phyloP scores from a whole-genome alignment of 2,113 vertebrate species.

The Vulpes lagopus region DNA sequence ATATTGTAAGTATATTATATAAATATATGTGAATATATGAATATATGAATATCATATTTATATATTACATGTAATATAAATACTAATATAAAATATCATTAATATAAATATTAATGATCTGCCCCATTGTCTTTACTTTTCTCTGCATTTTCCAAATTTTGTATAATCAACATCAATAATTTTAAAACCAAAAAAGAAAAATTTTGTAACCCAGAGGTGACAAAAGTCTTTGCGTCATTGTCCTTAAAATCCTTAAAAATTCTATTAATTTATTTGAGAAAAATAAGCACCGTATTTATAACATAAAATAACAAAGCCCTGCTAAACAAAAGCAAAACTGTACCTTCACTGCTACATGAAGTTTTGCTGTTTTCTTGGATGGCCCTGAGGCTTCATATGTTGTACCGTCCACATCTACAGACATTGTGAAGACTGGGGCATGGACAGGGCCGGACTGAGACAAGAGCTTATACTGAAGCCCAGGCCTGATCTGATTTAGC shows the following conservation, averaged over 20 bases:
- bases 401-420: constrained; percentile 97
- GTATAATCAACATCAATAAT: background rate
- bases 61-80: too few relatives aligned
- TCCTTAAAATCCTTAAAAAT: constrained; percentile 44
- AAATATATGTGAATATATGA: too few relatives aligned
- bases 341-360: constrained; percentile 99
- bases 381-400: constrained; percentile 98
- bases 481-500: constrained; percentile 98
- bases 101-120: constrained; percentile 46
- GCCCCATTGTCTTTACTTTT: constrained; percentile 35
- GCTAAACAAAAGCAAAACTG: constrained; percentile 50
- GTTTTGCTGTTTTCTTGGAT: constrained; percentile 99
- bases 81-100: too few relatives aligned
- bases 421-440: constrained; percentile 99
- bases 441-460: constrained; percentile 99
- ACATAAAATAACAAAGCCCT: constrained; percentile 13
- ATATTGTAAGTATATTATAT: background rate
- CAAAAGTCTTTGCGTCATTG: background rate
- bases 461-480: constrained; percentile 98
- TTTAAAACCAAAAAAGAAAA: constrained; percentile 30
- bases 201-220: background rate
- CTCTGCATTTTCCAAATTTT: constrained; percentile 36
- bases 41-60: too few relatives aligned
- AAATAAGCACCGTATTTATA: constrained; percentile 46
- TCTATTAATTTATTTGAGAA: background rate